A percentile compares a stretch with the other conserved stretches of the same genome.
Conservation (phyloP, 2,888 invertebrate genomes). For the Leuctra nigra region DNA sequence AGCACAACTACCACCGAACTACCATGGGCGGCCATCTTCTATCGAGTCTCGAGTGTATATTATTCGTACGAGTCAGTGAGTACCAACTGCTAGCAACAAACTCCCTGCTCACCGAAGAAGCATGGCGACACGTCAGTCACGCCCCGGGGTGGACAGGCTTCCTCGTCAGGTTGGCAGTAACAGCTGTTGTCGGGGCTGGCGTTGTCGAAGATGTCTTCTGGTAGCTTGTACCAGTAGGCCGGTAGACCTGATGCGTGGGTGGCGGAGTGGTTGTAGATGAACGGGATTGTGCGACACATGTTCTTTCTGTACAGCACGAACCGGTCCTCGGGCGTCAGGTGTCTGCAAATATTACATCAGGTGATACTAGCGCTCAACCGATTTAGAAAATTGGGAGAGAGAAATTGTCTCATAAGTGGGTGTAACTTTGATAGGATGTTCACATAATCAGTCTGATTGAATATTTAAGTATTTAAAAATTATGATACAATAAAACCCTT, state of each 20-base stretch:
- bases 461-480: no score
- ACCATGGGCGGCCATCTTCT: no score
- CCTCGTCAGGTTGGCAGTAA: constrained; percentile 10
- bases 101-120: constrained; percentile 8
- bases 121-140: constrained; percentile 16
- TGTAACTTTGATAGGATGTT: no score
- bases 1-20: no score
- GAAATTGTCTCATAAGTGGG: no score
- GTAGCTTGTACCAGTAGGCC: constrained; percentile 46
- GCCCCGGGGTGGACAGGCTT: constrained; percentile 10
- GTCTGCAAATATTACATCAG: constrained; percentile 28
- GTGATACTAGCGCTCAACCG: no score
- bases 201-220: constrained; percentile 51
- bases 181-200: constrained; percentile 14
- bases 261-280: constrained; percentile 41
- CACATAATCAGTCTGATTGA: no score
- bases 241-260: neutral
- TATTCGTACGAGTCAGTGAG: no score
- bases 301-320: constrained; percentile 64
- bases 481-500: no score
- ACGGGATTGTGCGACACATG: constrained; percentile 64
- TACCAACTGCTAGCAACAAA: no score
- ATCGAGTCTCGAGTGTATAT: no score
- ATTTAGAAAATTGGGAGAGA: no score
- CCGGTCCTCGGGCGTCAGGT: constrained; percentile 41